phyloP scores from a whole-genome alignment of 2,888 invertebrate species.

The Zaprionus lineosus region DNA sequence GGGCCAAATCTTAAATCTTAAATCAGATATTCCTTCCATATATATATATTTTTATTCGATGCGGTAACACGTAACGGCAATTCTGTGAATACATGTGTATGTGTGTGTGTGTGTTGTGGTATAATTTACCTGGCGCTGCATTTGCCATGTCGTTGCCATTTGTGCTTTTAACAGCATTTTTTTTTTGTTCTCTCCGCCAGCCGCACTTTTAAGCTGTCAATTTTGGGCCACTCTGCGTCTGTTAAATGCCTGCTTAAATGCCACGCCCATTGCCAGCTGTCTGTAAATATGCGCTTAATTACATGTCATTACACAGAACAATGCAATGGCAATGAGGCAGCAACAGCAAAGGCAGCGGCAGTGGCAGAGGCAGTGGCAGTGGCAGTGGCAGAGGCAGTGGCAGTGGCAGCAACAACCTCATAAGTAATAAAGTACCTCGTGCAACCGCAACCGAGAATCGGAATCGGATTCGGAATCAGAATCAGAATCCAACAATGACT shows the following conservation, averaged over 20 bases:
- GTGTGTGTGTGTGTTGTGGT: too few relatives aligned
- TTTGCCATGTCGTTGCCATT: constrained; percentile 39
- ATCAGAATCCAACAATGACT: constrained; percentile 14
- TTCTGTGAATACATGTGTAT: too few relatives aligned
- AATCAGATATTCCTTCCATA: too few relatives aligned
- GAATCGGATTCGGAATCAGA: constrained; percentile 38
- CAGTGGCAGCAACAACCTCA: constrained; percentile 56
- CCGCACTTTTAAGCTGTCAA: constrained; percentile 70
- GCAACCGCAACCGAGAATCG: constrained; percentile 55
- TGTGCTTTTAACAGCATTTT: constrained; percentile 31
- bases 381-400: constrained; percentile 16
- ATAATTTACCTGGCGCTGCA: constrained; percentile 46
- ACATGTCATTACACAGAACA: constrained; percentile 79
- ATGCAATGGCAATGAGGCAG: constrained; percentile 30
- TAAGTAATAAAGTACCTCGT: constrained; percentile 71
- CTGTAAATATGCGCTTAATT: constrained; percentile 80
- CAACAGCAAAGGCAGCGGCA: constrained; percentile 8
- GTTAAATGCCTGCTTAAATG: constrained; percentile 71
- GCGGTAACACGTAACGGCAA: too few relatives aligned
- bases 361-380: constrained; percentile 5
- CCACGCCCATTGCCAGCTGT: constrained; percentile 66
- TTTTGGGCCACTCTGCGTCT: constrained; percentile 68
- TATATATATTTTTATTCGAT: background rate
- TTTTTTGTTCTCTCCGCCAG: too few relatives aligned
- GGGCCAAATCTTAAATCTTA: too few relatives aligned